Evolutionary conservation across 2,888 invertebrate species (phyloP).

Genomic region (Zelleria hepariella): DNA sequence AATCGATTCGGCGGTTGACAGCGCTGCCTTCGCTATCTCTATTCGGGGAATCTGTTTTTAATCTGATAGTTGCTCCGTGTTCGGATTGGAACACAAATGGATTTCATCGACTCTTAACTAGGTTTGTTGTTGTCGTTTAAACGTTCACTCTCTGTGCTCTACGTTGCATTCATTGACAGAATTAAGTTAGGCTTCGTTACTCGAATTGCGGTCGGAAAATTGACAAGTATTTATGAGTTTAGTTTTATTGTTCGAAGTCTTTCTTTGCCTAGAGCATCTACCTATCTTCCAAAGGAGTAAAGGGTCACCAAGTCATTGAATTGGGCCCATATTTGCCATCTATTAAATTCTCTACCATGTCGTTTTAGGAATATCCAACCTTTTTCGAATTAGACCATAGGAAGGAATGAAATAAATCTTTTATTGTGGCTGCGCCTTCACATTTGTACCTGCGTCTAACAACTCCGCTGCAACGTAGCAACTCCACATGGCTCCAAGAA

Average conservation of each 20-base stretch:
- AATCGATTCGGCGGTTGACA: neutral
- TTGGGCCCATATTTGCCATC: no score
- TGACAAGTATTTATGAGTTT: neutral
- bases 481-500: no score
- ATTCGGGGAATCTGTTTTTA: neutral
- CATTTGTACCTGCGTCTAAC: no score
- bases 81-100: neutral
- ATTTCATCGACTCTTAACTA: neutral
- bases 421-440: no score
- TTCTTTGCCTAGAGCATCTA: neutral
- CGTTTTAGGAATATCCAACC: no score
- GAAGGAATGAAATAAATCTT: no score
- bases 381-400: no score
- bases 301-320: no score
- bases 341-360: no score
- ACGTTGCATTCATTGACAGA: neutral
- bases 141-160: neutral
- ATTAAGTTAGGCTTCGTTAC: neutral
- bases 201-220: neutral
- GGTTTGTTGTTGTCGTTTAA: neutral
- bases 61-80: neutral
- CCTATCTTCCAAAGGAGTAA: conserved; percentile 9
- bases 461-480: no score
- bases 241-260: neutral
- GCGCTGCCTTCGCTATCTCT: neutral